Evolutionary conservation across 2,888 invertebrate genomes (phyloP).

Genomic region (Sinhomidia bicolor): DNA sequence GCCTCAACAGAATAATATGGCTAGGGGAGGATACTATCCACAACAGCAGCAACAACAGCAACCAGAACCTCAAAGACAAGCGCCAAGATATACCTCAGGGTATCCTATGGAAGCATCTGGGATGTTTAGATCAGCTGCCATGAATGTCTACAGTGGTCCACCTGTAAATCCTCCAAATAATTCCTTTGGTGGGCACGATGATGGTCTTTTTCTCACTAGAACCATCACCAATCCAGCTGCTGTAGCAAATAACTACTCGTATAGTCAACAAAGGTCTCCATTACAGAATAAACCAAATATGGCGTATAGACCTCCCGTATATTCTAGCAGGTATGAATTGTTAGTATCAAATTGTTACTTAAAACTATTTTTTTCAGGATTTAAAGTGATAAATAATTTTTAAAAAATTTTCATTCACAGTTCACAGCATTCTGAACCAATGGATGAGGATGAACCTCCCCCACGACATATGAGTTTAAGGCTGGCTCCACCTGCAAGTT

Average conservation of each 20-base stretch:
- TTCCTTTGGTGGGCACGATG: constrained; percentile 61
- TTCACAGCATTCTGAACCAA: constrained; percentile 71
- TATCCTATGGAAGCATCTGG: constrained; percentile 71
- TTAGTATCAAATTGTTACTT: too few relatives aligned
- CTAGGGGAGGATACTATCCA: constrained; percentile 40
- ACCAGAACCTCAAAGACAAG: constrained; percentile 57
- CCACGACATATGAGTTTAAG: constrained; percentile 74
- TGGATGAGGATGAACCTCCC: constrained; percentile 77
- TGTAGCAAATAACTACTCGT: constrained; percentile 58
- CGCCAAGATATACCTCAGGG: constrained; percentile 60
- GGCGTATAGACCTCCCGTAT: constrained; percentile 70
- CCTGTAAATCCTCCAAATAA: constrained; percentile 40
- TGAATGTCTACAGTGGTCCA: constrained; percentile 43
- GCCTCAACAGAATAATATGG: constrained; percentile 28
- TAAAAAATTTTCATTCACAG: constrained; percentile 37
- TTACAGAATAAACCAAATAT: constrained; percentile 73
- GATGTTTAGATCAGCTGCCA: constrained; percentile 62
- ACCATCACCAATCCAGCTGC: constrained; percentile 77
- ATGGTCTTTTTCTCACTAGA: constrained; percentile 76
- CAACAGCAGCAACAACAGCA: constrained; percentile 16
- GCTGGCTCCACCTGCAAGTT: constrained; percentile 67
- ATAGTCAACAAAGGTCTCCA: constrained; percentile 71
- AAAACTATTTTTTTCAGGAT: background rate
- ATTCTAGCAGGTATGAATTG: constrained; percentile 59
- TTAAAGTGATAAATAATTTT: constrained; percentile 33